Conservation (phyloP, 2,888 invertebrate species). For the Fragum sueziense region DNA sequence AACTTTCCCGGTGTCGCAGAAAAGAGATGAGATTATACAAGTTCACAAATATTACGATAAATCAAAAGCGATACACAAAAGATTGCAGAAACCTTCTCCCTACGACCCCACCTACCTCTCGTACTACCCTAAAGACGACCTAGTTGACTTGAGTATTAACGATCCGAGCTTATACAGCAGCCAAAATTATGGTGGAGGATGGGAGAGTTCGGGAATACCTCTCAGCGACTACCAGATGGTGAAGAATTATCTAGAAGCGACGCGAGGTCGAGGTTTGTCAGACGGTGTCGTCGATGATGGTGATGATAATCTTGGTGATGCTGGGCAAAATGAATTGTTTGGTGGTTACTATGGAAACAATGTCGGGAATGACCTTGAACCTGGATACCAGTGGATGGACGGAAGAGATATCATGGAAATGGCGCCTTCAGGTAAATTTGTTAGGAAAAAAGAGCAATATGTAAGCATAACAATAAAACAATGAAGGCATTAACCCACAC, state of each 20-base stretch:
- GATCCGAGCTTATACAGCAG: constrained; percentile 8
- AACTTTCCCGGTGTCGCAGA: constrained; percentile 42
- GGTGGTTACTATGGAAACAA: constrained; percentile 18
- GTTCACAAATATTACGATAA: constrained; percentile 71
- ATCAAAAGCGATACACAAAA: constrained; percentile 56
- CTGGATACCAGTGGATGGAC: constrained; percentile 46
- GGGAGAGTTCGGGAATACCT: constrained; percentile 51
- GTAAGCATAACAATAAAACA: no score
- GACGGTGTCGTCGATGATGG: neutral
- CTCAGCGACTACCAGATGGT: constrained; percentile 43
- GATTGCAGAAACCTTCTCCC: constrained; percentile 27
- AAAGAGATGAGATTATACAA: constrained; percentile 64
- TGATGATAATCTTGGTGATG: neutral
- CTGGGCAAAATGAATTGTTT: neutral
- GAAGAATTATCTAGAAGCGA: constrained; percentile 33
- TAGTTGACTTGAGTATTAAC: constrained; percentile 1
- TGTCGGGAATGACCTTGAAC: constrained; percentile 26
- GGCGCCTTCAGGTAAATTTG: neutral
- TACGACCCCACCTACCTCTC: constrained; percentile 43
- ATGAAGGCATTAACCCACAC: no score
- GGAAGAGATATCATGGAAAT: neutral
- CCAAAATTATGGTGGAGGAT: constrained; percentile 32
- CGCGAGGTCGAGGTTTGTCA: neutral
- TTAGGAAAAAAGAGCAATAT: no score
- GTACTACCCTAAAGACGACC: constrained; percentile 49